Conservation (phyloP, 2,888 invertebrate genomes). For the Cryptops parisi region DNA sequence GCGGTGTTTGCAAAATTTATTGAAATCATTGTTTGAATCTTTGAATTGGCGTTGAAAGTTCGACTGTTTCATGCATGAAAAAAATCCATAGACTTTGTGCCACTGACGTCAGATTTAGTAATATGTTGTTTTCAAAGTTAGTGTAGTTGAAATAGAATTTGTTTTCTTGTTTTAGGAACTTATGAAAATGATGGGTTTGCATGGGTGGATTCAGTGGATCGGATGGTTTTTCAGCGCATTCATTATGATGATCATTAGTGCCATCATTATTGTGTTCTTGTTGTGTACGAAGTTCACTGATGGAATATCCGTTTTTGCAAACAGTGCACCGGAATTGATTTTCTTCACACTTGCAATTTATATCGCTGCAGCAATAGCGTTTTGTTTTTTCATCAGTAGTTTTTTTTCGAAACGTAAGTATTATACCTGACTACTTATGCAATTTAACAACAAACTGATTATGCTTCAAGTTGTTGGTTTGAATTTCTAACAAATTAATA, state of each 20-base stretch:
- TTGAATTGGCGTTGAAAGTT: too few relatives aligned
- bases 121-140: too few relatives aligned
- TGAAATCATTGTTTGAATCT: too few relatives aligned
- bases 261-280: constrained; percentile 35
- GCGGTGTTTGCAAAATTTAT: too few relatives aligned
- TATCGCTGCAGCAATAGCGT: constrained; percentile 51
- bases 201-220: constrained; percentile 68
- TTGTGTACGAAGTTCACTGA: constrained; percentile 23
- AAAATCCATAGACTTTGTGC: too few relatives aligned
- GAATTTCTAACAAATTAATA: background rate
- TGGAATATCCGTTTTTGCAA: constrained; percentile 48
- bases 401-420: constrained; percentile 61
- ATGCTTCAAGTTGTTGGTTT: too few relatives aligned
- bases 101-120: too few relatives aligned
- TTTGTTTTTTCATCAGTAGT: constrained; percentile 63
- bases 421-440: too few relatives aligned
- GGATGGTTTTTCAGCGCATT: constrained; percentile 74
- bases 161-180: constrained; percentile 47
- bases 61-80: too few relatives aligned
- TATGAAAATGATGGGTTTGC: constrained; percentile 82
- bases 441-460: too few relatives aligned
- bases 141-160: too few relatives aligned
- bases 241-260: constrained; percentile 46
- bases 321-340: constrained; percentile 49
- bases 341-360: constrained; percentile 57